Evolutionary conservation across 2,113 vertebrate species (phyloP), one percentile per base, ranked within the genome.

Genomic region (Ophthalmolycus amberensis): DNA sequence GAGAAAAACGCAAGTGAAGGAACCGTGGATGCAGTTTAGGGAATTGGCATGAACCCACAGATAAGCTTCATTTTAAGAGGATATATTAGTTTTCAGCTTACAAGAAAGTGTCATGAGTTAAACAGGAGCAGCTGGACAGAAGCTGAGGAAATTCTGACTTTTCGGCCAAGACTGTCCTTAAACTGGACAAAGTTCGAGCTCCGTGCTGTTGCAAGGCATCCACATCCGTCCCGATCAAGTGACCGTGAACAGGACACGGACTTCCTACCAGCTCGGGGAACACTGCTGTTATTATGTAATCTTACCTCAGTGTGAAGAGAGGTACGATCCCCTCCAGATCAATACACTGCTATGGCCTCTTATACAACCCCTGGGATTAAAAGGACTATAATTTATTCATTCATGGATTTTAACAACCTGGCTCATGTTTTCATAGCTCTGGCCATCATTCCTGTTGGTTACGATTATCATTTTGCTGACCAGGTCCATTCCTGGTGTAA

Each of bases 231-330:
- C 27, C 2, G 32, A 56, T 29, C 20, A 72, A 66, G 42, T 66
- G 71, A 88, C 84, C 86, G 82, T 88, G 76, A 76, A 75, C 32
- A 59, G 63, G 76, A 83, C 82, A 63, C 34, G 44, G 69, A 46
- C 77, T 80, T 46, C 70, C 40, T 14, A 22, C 5, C 29, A 64
- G 65, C 58, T 74, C 68, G 1, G n/a, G 73, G 44, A 82, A 75
- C 29, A 42, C 38, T 3, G 64, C 54, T 60, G 22, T 15, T 16
- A 8, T 44, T 52, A 46, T 54, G 70, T 60, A 83, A 44, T 46
- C 69, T 77, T 56, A 0, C 11, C 65, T 66, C 59, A 6, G 52
- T 6, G 52, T 77, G 67, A 69, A 64, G 63, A 29, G 27, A 37
- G 52, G 32, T 48, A 66, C 20, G 10, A 71, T 48, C 18, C 50